Base-by-base conservation (phyloP, 2,888 invertebrate species). In the Orthonevra nobilis region DNA sequence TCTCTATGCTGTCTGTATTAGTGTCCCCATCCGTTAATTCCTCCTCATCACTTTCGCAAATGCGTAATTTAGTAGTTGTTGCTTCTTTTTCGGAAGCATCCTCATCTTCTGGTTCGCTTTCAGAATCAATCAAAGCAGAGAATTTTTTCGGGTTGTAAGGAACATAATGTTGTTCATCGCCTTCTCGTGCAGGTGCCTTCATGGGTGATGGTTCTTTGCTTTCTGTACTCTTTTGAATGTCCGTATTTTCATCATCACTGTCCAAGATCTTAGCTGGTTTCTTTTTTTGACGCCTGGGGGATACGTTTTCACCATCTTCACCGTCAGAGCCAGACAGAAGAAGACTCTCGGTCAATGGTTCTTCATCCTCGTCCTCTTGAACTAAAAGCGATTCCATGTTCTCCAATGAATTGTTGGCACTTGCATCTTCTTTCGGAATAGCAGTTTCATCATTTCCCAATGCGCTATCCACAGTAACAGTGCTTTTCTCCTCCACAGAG, bases 311-410 rank as follows among this genome's bases (percentile, higher is more conserved):
- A 23, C 60, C 38, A 14, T 83, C 82, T 10, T 82, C 84, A 6
- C 82, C 83, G 30, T 87, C 87, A 3, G 86, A 85, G 3, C 85
- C 86, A 3, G 87, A 86, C 83, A 87, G 81, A 26, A 83, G 48
- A 15, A 87, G 82, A 38, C 84, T 86, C 26, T 86, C 84, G 12
- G 84, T 83, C 38, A 86, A 86, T n/a, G 87, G 79, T 20, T 86
- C 86, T 1, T 83, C 83, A 74, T 86, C 85, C 0, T 82, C 81
- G 2, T 83, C 81, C 14, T 82, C 81, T 3, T 82, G 54, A 1
- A 83, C 54, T 60, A 81, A 12, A 3, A 83, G 46, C 5, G 66
- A 70, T 70, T 83, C 83, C 82, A 82, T 82, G 36, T 58, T 74
- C 38, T 79, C 68, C 1, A 32, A 14, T 3, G 79, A 79, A 38